These are phyloP conservation scores for Palythoa grandis DNA, from an alignment of 92 coral and sea anemone genomes.

Conservation along the genomic window DNA sequence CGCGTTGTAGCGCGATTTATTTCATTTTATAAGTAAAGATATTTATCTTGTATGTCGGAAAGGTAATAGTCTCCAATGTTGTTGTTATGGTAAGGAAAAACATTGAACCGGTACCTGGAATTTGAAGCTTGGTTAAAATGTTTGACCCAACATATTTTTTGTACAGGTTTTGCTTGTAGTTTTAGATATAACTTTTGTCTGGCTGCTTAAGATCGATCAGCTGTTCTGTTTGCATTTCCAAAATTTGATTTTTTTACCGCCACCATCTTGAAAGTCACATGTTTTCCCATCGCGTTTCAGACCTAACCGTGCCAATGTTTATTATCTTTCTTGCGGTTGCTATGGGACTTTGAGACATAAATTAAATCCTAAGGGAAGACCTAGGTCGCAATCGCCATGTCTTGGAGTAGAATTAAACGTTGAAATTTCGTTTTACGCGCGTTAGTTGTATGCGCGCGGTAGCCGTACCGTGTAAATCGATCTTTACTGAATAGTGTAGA, in stretches of 20 bases:
- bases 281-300: not conserved
- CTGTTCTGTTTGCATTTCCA: not conserved
- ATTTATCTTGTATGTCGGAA: too few species aligned
- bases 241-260: not conserved
- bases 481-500: too few species aligned
- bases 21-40: not conserved
- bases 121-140: not conserved
- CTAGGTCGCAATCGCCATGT: too few species aligned
- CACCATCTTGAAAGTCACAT: not conserved
- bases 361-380: too few species aligned
- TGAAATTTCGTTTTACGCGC: too few species aligned
- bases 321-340: too few species aligned
- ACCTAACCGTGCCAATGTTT: constrained; percentile 1
- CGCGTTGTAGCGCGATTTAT: not conserved
- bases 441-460: too few species aligned
- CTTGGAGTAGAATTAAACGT: too few species aligned
- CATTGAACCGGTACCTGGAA: too few species aligned
- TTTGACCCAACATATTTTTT: not conserved
- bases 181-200: not conserved
- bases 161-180: not conserved
- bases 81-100: not conserved
- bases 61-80: not conserved
- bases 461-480: too few species aligned
- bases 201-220: not conserved
- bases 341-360: too few species aligned